Conservation (phyloP, 2,888 invertebrate genomes). For the Lasioglossum calceatum region DNA sequence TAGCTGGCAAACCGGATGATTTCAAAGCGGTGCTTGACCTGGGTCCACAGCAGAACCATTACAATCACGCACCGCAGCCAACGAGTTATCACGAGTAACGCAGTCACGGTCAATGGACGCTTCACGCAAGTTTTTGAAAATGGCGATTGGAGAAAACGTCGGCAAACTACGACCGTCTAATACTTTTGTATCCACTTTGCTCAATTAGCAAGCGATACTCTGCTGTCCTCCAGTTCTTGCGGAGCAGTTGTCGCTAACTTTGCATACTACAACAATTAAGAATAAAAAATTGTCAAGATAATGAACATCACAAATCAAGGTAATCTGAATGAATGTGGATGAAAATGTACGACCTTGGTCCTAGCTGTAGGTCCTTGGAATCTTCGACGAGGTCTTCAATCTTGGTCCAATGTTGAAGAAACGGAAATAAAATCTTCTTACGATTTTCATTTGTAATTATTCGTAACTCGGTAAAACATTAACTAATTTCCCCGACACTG, state of each 20-base stretch:
- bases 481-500: not conserved
- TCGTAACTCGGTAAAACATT: not conserved
- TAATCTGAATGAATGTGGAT: not conserved
- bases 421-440: no score
- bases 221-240: not conserved
- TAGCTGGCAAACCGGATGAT: constrained; percentile 89
- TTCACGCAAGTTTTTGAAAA: constrained; percentile 25
- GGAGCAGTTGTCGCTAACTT: not conserved
- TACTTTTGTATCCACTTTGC: constrained; percentile 1
- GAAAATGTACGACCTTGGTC: not conserved
- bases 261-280: constrained; percentile 29
- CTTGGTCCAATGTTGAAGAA: not conserved
- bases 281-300: constrained; percentile 36
- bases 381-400: not conserved
- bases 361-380: not conserved
- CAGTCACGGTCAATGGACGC: constrained; percentile 38
- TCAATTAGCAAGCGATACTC: constrained; percentile 28
- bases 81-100: constrained; percentile 79
- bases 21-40: constrained; percentile 86
- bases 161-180: constrained; percentile 11
- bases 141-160: not conserved
- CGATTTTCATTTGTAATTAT: not conserved
- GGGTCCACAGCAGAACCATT: constrained; percentile 84
- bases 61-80: constrained; percentile 76
- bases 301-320: constrained; percentile 15